Evolutionary conservation across 2,113 vertebrate genomes (phyloP).

Genomic region (Amia ocellicauda): DNA sequence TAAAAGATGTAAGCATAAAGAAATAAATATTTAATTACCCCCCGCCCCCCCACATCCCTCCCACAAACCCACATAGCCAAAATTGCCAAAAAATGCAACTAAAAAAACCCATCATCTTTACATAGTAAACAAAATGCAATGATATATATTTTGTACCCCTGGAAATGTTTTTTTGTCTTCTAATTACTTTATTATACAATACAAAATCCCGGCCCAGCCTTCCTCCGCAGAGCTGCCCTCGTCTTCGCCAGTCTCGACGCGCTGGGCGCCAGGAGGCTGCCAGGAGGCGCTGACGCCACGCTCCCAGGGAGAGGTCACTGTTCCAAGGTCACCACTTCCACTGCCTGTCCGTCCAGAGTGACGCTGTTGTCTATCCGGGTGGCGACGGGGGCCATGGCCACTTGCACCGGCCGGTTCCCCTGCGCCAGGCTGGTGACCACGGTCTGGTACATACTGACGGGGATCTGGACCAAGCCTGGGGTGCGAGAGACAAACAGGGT

Average conservation of each 20-base stretch:
- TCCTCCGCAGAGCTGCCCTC: neutral
- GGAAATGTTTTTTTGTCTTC: slow-evolving; percentile 27
- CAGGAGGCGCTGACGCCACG: slow-evolving; percentile 14
- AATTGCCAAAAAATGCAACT: slow-evolving; percentile 35
- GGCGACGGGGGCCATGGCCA: slow-evolving; percentile 92
- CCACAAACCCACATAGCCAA: slow-evolving; percentile 42
- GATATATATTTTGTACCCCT: slow-evolving; percentile 43
- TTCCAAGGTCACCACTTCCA: slow-evolving; percentile 94
- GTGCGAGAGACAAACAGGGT: slow-evolving; percentile 9
- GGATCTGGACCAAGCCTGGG: slow-evolving; percentile 92
- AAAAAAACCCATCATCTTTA: slow-evolving; percentile 43
- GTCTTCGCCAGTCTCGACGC: slow-evolving; percentile 48
- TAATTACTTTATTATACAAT: too few relatives aligned
- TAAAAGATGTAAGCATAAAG: slow-evolving; percentile 42
- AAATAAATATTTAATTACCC: slow-evolving; percentile 59
- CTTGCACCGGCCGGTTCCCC: slow-evolving; percentile 93
- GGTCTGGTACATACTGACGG: slow-evolving; percentile 97
- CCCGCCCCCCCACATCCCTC: slow-evolving; percentile 26
- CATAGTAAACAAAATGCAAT: slow-evolving; percentile 58
- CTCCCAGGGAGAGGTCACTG: slow-evolving; percentile 67
- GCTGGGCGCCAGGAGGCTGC: slow-evolving; percentile 29
- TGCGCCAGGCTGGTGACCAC: slow-evolving; percentile 96
- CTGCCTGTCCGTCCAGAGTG: slow-evolving; percentile 92
- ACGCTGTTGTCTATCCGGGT: slow-evolving; percentile 90
- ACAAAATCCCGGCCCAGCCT: too few relatives aligned